Evolutionary conservation across 2,888 invertebrate genomes (phyloP), one percentile per base, ranked within the genome.

Genomic region (Synanthedon tipuliformis): DNA sequence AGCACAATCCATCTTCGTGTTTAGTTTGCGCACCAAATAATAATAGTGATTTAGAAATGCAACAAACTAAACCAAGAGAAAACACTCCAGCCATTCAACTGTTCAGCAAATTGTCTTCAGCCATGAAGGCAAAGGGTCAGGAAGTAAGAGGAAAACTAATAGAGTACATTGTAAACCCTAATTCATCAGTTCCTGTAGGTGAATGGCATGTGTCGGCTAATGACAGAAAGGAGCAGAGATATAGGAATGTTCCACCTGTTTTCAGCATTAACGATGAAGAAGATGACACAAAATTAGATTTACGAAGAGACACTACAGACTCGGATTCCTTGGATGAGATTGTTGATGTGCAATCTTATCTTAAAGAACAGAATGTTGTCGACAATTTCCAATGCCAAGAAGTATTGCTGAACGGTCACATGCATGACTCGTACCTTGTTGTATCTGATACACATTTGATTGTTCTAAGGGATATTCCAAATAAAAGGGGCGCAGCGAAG

Each of bases 231-330:
- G 94, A 95, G n/a, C 96, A 93, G 78, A 90, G 95, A 49, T 96
- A 97, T 75, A 90, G 96, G 62, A 95, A 95, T 81, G 93, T 95
- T 54, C 94, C 95, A 0, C 95, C 96, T 7, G 96, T 98, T 8
- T 98, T 98, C 75, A 96, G 96, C 75, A 96, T 98, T 69, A 96
- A 96, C 66, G 97, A 97, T 70, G 96, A 97, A 73, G 86, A 83
- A 57, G 75, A 85, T 58, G 72, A 88, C 60, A 71, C 78, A 1
- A 71, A 77, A 52, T 73, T 80, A 16, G 82, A 81, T 52, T 66
- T 65, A 1, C 69, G 75, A 59, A 71, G 67, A 53, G 81, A 81
- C 54, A 75, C 88, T 53, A 87, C 88, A 52, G 89, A 81, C 51
- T 88, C 92, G 57, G 93, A 94, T 61, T 88, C 89, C 27, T 57